Percentiles rank a stretch among this genome's conserved stretches.
Conservation (phyloP, 2,113 vertebrate genomes). For the Elanus axillaris region DNA sequence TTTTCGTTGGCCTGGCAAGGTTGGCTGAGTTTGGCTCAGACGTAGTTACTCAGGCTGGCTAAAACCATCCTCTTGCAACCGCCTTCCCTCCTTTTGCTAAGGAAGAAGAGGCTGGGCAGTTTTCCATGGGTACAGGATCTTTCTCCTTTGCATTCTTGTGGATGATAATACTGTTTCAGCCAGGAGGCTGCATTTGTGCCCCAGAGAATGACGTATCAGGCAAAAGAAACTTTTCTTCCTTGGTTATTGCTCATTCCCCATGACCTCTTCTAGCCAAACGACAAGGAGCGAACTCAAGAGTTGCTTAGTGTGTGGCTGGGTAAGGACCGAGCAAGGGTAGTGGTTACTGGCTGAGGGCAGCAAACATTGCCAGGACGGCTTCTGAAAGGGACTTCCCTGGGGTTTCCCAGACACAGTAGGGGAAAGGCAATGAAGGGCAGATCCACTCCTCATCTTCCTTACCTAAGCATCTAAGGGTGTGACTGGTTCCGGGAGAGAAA, state of each 20-base stretch:
- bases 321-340: background rate
- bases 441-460: background rate
- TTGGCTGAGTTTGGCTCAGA: background rate
- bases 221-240: background rate
- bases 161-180: background rate
- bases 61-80: background rate
- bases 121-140: background rate
- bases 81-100: background rate
- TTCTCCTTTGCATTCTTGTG: background rate
- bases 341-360: background rate
- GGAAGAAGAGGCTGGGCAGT: background rate
- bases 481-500: background rate
- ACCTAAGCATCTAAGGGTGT: background rate
- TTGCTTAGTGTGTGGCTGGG: background rate
- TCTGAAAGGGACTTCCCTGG: background rate
- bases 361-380: background rate
- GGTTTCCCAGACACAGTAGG: too few relatives aligned
- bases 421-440: background rate
- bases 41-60: background rate
- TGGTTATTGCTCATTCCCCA: background rate
- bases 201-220: background rate
- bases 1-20: background rate
- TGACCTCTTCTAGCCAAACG: background rate
- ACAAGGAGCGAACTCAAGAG: background rate
- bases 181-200: background rate